Percentiles rank a stretch among this genome's conserved stretches.
Evolutionary conservation across 2,888 invertebrate genomes (phyloP).

Genomic region (Aleiodes testaceus): DNA sequence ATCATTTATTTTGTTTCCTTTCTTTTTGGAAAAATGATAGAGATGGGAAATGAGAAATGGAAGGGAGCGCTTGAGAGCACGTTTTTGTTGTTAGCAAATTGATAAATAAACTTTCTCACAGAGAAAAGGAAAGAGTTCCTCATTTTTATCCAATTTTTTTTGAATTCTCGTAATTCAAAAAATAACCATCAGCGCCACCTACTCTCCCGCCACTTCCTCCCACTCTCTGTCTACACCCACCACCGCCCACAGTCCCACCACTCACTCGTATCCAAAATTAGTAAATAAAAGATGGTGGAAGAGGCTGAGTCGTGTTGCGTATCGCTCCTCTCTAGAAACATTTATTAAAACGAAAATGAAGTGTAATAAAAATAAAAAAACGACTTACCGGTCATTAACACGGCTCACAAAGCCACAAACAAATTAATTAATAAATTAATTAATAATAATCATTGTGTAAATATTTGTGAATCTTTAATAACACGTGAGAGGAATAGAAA

Average conservation of each 20-base stretch:
- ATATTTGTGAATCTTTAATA: constrained; percentile 50
- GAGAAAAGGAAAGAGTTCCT: no score
- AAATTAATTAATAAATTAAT: constrained; percentile 37
- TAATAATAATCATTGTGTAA: constrained; percentile 50
- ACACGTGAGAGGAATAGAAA: constrained; percentile 26
- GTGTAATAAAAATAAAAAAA: constrained; percentile 59
- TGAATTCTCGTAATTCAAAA: not conserved
- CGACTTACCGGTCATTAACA: constrained; percentile 48
- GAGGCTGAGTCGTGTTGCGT: constrained; percentile 62
- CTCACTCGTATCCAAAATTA: constrained; percentile 67
- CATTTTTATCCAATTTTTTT: no score
- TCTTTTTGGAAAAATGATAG: not conserved
- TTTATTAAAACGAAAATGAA: constrained; percentile 61
- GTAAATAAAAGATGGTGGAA: constrained; percentile 72
- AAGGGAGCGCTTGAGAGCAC: not conserved
- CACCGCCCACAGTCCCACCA: constrained; percentile 16
- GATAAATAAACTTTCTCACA: constrained; percentile 26
- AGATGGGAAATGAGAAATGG: not conserved
- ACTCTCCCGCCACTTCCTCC: not conserved
- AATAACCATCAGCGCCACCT: not conserved
- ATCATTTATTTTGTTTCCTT: no score
- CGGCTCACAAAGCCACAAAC: constrained; percentile 50
- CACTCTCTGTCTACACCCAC: constrained; percentile 36
- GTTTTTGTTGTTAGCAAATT: constrained; percentile 9
- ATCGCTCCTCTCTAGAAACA: constrained; percentile 58